Base-by-base conservation (phyloP, 2,888 invertebrate genomes). In the Apoderus coryli region DNA sequence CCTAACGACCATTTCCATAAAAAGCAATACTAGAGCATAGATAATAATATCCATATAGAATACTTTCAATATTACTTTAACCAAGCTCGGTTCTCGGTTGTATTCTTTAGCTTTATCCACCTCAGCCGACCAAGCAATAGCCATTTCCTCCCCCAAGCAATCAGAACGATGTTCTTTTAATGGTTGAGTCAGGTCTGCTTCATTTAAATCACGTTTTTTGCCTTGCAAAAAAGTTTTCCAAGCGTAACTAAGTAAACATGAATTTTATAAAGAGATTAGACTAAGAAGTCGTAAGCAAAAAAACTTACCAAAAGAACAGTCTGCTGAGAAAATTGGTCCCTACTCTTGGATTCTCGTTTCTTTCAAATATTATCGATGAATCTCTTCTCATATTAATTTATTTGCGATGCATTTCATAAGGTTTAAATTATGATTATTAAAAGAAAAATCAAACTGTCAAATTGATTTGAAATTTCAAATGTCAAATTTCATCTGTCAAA, bases 151-250 rank as follows among this genome's bases (percentile, higher is more conserved):
- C n/a, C 75, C 76, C 24, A 74, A 59, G 36, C 44, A 46, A 24
- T 64, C 60, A 0, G 76, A 73, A 36, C 63, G 58, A 45, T 77
- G 80, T 38, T 63, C 61, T 29, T 67, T 63, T 5, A 72, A 57
- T 0, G 77, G 74, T 47, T 72, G 65, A 14, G 76, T 71, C 13
- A 84, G 59, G 54, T 84, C 81, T 16, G 38, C 41, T 38, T 53
- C 55, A 13, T 44, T 41, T 24, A 57, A 41, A 22, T 54, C 52
- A 7, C 46, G 37, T 38, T 45, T 44, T 22, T 40, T 41, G 4
- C 56, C 57, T 24, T 46, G 36, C 27, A 41, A 35, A 33, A 56
- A 57, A 14, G 52, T 44, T 34, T 45, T 44, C 6, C 48, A 31
- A 3, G 54, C 44, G 34, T 53, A 55, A 46, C 51, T 40, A 30